Base-by-base conservation (phyloP, 1,140 invertebrate species). In the Atta cephalotes region DNA sequence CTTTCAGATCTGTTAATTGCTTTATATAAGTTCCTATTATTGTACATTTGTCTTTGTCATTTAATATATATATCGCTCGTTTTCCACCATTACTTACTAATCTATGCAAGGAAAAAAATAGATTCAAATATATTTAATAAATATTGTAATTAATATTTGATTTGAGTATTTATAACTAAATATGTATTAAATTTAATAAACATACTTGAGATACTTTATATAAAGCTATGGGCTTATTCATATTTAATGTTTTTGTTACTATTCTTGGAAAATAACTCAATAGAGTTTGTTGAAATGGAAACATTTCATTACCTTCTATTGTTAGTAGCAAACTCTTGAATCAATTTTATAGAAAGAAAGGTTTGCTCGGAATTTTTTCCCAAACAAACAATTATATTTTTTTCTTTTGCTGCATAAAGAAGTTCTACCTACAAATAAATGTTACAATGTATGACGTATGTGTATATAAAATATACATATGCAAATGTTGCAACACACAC, bases 281-380 rank as follows among this genome's bases (percentile, higher is more conserved):
- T 39, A 39, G 0, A 39, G 35, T 35, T 35, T 78, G 2, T n/a
- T 49, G 10, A 49, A 49, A 63, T n/a, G 62, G 2, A 78, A 31
- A 45, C 39, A 45, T 72, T 56, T 77, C 7, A 14, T 21, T 92
- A 92, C 94, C 92, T 93, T 90, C 96, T 91, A 90, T 97, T 95
- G 90, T 95, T 93, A 87, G 95, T 95, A 2, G 96, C 96, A 78
- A 96, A 93, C 93, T 97, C 97, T 95, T 98, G 98, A 63, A 99
- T 97, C 18, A 99, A 95, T 96, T 99, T 98, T 10, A 98, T 96
- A 9, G 97, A 97, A 89, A 99, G 97, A 94, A 99, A 99, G 49
- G 97, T 97, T 95, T 98, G 98, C 62, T 98, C 98, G 21, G 97
- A 96, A 70, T 96, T 97, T 88, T 97, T 98, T 65, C 97, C 97